A percentile compares a stretch with the other conserved stretches of the same genome.
Evolutionary conservation across 2,888 invertebrate genomes (phyloP).

Genomic region (Luperina nickerlii): DNA sequence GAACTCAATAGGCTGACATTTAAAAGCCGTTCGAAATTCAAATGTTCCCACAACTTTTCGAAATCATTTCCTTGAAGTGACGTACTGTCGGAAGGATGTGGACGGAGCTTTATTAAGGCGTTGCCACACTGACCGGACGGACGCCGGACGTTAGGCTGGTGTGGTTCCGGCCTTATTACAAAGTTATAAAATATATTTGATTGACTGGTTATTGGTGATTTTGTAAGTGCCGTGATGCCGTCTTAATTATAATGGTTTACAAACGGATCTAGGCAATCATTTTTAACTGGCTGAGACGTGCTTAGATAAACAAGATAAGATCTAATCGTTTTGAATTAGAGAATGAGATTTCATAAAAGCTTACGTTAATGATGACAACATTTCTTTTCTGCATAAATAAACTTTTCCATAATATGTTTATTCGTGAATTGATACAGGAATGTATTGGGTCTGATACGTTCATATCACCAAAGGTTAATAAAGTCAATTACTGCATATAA

Average conservation of each 20-base stretch:
- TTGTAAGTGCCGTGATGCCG: conserved; percentile 24
- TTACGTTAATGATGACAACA: not conserved
- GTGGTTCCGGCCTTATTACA: conserved; percentile 60
- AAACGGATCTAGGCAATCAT: conserved; percentile 51
- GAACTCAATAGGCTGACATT: conserved; percentile 50
- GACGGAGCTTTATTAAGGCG: conserved; percentile 49
- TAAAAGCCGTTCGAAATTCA: conserved; percentile 37
- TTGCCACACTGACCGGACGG: conserved; percentile 59
- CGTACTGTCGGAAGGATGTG: conserved; percentile 58
- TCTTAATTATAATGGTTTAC: conserved; percentile 22
- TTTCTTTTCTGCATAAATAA: not conserved
- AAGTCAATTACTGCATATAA: not conserved
- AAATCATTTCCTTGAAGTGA: conserved; percentile 58
- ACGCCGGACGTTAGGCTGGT: conserved; percentile 39
- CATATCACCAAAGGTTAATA: not conserved
- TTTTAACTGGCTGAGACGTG: conserved; percentile 22
- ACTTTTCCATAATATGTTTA: too few species aligned
- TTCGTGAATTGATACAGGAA: not conserved
- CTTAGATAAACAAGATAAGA: conserved; percentile 30
- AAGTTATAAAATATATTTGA: conserved; percentile 27
- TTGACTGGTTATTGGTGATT: conserved; percentile 45
- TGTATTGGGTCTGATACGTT: not conserved
- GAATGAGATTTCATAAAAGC: conserved; percentile 32
- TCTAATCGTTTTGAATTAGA: conserved; percentile 5
- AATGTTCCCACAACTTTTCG: conserved; percentile 61